Conservation (phyloP, 2,888 invertebrate species). For the Melanophora roralis region DNA sequence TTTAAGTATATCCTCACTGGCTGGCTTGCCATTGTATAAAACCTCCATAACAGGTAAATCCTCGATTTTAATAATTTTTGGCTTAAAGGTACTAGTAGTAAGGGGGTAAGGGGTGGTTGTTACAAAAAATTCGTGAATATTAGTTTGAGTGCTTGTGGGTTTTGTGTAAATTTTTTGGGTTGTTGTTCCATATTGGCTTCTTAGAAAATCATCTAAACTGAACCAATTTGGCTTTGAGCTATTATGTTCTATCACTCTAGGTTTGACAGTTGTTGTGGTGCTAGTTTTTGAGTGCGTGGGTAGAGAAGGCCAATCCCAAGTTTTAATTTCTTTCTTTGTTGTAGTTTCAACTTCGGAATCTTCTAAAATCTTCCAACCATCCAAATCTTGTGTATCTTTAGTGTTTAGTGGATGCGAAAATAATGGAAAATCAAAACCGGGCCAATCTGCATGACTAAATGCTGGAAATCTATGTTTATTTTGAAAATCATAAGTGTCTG, state of each 20-base stretch:
- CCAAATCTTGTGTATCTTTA: neutral
- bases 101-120: conserved; percentile 18
- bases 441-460: conserved; percentile 5
- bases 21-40: conserved; percentile 37
- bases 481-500: neutral
- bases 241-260: conserved; percentile 4
- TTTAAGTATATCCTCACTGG: conserved; percentile 28
- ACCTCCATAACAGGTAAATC: conserved; percentile 61
- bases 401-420: conserved; percentile 20
- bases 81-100: neutral
- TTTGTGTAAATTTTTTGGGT: conserved; percentile 8
- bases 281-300: conserved; percentile 5
- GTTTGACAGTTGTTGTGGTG: conserved; percentile 6
- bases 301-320: conserved; percentile 36
- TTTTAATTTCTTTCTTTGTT: conserved; percentile 7
- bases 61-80: conserved; percentile 51
- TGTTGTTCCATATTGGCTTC: conserved; percentile 42
- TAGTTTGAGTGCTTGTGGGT: neutral
- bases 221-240: conserved; percentile 40
- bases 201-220: conserved; percentile 59
- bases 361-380: conserved; percentile 32
- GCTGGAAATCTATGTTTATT: conserved; percentile 1
- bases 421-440: neutral
- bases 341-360: conserved; percentile 18
- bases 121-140: neutral